These are phyloP conservation scores for Callosobruchus maculatus DNA, from an alignment of 2,888 invertebrate genomes.

Conservation along the genomic window DNA sequence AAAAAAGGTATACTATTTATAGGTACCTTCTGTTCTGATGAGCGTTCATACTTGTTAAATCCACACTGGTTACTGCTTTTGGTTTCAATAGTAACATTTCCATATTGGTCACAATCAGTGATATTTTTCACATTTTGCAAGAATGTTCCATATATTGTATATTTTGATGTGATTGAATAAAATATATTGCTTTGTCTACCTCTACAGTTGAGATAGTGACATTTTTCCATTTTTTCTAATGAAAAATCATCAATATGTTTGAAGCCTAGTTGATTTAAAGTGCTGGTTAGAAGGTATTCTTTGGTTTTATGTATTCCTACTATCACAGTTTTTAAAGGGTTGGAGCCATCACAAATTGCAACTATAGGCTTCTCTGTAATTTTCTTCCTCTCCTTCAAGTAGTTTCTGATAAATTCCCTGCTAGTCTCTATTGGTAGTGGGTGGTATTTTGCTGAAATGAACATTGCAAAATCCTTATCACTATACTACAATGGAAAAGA, in stretches of 20 bases:
- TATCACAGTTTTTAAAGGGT: conserved; percentile 19
- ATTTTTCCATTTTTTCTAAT: conserved; percentile 21
- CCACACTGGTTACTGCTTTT: conserved; percentile 15
- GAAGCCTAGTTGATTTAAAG: conserved; percentile 17
- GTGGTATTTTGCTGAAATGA: not conserved
- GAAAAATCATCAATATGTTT: conserved; percentile 17
- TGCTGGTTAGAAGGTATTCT: conserved; percentile 13
- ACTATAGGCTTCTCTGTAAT: conserved; percentile 14
- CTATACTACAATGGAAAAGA: no score
- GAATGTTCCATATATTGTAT: conserved; percentile 21
- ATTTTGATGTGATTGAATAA: conserved; percentile 17
- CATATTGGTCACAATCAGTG: conserved; percentile 12
- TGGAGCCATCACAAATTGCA: conserved; percentile 23
- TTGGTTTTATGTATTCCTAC: conserved; percentile 16
- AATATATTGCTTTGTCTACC: not conserved
- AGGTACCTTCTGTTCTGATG: conserved; percentile 5
- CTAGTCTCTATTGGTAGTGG: not conserved
- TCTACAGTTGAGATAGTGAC: conserved; percentile 13
- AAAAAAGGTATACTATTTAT: no score
- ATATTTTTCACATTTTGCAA: conserved; percentile 15
- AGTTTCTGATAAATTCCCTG: conserved; percentile 9
- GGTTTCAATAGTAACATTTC: conserved; percentile 21
- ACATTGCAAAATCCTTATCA: no score
- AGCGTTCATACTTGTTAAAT: conserved; percentile 9
- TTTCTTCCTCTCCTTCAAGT: conserved; percentile 12